A percentile compares a stretch with the other conserved stretches of the same genome.
These are phyloP conservation scores for Helarctos malayanus DNA, from an alignment of 2,797 vertebrate genomes.

Conservation along the genomic window DNA sequence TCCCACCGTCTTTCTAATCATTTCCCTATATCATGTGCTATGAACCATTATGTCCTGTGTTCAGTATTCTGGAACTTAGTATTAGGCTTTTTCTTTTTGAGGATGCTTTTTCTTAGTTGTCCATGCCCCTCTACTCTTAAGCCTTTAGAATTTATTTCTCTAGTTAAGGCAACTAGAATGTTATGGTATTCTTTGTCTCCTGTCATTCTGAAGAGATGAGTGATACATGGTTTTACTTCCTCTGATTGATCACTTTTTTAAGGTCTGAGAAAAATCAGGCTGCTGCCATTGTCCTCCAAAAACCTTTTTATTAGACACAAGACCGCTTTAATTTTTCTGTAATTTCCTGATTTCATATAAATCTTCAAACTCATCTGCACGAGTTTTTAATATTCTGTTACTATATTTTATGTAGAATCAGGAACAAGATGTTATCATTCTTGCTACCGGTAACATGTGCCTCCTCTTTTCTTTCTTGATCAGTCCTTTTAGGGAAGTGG, in stretches of 20 bases:
- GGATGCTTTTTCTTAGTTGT: background rate
- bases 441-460: background rate
- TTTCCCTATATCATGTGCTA: background rate
- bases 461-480: background rate
- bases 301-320: background rate
- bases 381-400: slow-evolving; percentile 12
- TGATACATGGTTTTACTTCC: background rate
- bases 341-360: background rate
- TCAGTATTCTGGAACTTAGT: background rate
- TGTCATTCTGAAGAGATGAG: background rate
- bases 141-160: background rate
- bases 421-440: background rate
- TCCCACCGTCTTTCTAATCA: background rate
- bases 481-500: background rate
- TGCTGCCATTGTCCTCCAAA: background rate
- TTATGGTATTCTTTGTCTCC: background rate
- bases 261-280: background rate
- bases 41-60: background rate
- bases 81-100: background rate
- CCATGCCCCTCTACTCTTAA: background rate
- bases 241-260: background rate
- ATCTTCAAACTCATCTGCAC: slow-evolving; percentile 2
- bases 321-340: background rate
- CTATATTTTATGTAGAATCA: background rate
- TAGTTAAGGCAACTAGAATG: background rate